Conservation (phyloP, 2,113 vertebrate species). For the Oreamnos americanus region DNA sequence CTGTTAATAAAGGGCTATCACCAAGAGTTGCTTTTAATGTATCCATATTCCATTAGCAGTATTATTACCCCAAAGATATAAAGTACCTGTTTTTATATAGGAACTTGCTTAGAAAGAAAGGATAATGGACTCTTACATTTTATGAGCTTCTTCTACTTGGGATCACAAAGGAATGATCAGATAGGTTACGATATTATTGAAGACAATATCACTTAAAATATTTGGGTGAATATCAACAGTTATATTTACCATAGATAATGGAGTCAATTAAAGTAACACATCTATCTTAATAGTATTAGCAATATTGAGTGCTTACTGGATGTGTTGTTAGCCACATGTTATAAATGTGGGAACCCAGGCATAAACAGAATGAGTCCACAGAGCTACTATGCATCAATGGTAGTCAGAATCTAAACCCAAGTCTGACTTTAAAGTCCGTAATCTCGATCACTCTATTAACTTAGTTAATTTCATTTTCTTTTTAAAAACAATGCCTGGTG, state of each 20-base stretch:
- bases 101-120: not conserved
- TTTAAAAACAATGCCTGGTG: not conserved
- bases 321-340: not conserved
- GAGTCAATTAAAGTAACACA: not conserved
- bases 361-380: not conserved
- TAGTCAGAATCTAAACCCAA: not conserved
- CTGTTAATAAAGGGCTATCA: constrained; percentile 82
- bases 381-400: not conserved
- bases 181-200: not conserved
- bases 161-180: not conserved
- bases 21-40: constrained; percentile 71
- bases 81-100: constrained; percentile 57
- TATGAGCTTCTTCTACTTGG: not conserved
- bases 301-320: not conserved
- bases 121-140: not conserved
- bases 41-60: constrained; percentile 63
- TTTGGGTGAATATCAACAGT: not conserved
- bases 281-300: not conserved
- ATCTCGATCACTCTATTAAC: not conserved
- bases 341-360: not conserved
- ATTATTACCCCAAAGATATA: constrained; percentile 53
- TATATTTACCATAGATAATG: not conserved
- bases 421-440: not conserved
- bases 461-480: not conserved
- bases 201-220: not conserved